phyloP scores from a whole-genome alignment of 2,113 vertebrate genomes.

The Heteronetta atricapilla region DNA sequence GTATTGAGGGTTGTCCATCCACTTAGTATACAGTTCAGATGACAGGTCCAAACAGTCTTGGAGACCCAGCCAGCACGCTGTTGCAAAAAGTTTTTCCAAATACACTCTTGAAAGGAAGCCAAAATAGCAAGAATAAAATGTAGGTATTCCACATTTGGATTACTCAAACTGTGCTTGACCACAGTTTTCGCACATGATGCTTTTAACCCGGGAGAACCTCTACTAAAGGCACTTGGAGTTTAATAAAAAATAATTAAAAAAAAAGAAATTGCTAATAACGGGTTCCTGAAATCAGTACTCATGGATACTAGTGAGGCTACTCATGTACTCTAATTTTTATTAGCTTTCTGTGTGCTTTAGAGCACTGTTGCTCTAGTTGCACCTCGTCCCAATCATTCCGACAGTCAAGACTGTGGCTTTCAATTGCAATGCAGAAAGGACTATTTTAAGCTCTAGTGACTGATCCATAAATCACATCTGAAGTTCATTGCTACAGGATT shows the following conservation, averaged over 20 bases:
- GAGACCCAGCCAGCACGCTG: slow-evolving; percentile 74
- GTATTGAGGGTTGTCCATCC: slow-evolving; percentile 68
- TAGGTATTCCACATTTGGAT: background rate
- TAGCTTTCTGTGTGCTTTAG: background rate
- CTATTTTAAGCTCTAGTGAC: background rate
- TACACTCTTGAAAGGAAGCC: slow-evolving; percentile 63
- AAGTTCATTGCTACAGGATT: background rate
- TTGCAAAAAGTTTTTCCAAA: slow-evolving; percentile 67
- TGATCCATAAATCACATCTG: background rate
- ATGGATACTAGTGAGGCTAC: background rate
- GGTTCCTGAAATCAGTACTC: background rate
- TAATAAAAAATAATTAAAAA: background rate
- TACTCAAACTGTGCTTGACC: background rate
- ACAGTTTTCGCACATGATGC: background rate
- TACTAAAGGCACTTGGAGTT: background rate
- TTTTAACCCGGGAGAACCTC: background rate
- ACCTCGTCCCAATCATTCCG: background rate
- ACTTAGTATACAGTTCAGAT: slow-evolving; percentile 73
- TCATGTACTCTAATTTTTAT: background rate
- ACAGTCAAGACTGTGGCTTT: background rate
- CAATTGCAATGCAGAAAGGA: background rate
- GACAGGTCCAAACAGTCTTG: slow-evolving; percentile 80
- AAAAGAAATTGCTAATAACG: background rate
- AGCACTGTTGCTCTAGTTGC: background rate
- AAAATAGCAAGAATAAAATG: slow-evolving; percentile 34